A percentile compares a stretch with the other conserved stretches of the same genome.
phyloP scores from a whole-genome alignment of 2,888 invertebrate genomes.

The Rhaphigaster nebulosa region DNA sequence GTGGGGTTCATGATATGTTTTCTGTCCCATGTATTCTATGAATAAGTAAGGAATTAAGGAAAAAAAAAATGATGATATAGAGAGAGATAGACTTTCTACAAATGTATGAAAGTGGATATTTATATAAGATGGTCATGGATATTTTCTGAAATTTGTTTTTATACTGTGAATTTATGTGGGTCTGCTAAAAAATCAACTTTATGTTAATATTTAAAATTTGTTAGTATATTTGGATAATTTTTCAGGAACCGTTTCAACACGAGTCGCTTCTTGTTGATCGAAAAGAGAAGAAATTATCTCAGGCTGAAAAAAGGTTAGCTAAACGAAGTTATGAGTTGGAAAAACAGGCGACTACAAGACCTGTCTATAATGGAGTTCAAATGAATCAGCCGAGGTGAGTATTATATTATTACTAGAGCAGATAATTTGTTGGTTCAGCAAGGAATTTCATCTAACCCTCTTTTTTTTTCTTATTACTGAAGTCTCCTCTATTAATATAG shows the following conservation, averaged over 20 bases:
- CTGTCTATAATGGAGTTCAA: slow-evolving; percentile 66
- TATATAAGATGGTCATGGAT: too few species aligned
- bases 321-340: slow-evolving; percentile 94
- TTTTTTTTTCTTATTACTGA: too few species aligned
- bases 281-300: slow-evolving; percentile 93
- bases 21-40: not conserved
- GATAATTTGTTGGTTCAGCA: too few species aligned
- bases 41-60: not conserved
- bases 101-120: not conserved
- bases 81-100: not conserved
- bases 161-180: not conserved
- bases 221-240: slow-evolving; percentile 50
- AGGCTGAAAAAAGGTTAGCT: slow-evolving; percentile 92
- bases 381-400: slow-evolving; percentile 66
- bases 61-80: not conserved
- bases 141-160: not conserved
- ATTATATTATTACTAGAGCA: slow-evolving; percentile 38
- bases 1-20: too few species aligned
- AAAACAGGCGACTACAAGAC: slow-evolving; percentile 79
- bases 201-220: not conserved
- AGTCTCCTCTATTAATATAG: too few species aligned
- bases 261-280: slow-evolving; percentile 94
- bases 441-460: too few species aligned
- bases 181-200: not conserved
- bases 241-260: slow-evolving; percentile 89